Percentiles rank a stretch among this genome's conserved stretches.
Conservation (phyloP, 1,140 invertebrate species). For the Manduca sexta region DNA sequence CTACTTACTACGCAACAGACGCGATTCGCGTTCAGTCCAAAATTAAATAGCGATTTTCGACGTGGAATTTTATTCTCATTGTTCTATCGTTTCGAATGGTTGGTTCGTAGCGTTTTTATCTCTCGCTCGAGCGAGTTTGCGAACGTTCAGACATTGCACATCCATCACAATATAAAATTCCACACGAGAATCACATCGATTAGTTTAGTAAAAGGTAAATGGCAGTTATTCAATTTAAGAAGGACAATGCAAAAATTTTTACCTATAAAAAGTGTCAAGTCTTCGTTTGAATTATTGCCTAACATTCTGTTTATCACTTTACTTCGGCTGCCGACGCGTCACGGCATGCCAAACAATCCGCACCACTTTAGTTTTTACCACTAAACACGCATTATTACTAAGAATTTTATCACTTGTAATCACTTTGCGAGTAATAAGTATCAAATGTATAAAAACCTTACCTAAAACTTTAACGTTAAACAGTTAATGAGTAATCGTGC, state of each 20-base stretch:
- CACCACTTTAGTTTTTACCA: conserved; percentile 57
- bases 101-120: too few relatives aligned
- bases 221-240: conserved; percentile 59
- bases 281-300: conserved; percentile 60
- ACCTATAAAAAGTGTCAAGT: conserved; percentile 68
- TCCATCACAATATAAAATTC: neutral
- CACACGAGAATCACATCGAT: conserved; percentile 21
- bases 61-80: neutral
- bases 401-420: conserved; percentile 69
- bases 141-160: too few relatives aligned
- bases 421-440: conserved; percentile 71
- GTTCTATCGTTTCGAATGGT: neutral
- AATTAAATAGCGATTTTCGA: neutral
- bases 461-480: conserved; percentile 59
- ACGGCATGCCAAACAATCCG: conserved; percentile 45
- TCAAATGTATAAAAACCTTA: conserved; percentile 72
- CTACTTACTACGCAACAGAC: conserved; percentile 48
- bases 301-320: conserved; percentile 17
- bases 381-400: conserved; percentile 64
- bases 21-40: conserved; percentile 13
- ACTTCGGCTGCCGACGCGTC: neutral
- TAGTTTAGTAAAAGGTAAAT: conserved; percentile 59
- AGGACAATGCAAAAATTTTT: conserved; percentile 64
- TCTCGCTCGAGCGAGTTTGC: too few relatives aligned
- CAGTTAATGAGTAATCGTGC: conserved; percentile 65